Conservation (phyloP, 2,113 vertebrate species). For the Nothobranchius kuhntae region DNA sequence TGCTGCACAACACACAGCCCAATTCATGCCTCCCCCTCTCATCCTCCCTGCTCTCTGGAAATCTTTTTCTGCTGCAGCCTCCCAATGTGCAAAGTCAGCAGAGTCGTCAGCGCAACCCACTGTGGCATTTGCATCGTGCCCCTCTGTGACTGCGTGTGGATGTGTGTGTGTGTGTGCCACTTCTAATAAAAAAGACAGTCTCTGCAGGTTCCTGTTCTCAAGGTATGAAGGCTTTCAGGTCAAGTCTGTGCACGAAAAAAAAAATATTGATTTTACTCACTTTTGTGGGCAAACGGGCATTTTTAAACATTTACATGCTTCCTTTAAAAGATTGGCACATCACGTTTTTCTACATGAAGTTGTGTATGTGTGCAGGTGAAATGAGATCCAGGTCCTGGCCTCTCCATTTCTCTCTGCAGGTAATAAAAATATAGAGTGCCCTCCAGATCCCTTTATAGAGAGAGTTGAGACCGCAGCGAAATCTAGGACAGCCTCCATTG, state of each 20-base stretch:
- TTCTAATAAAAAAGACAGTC: slow-evolving; percentile 74
- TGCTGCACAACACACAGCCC: background rate
- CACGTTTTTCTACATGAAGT: slow-evolving; percentile 3
- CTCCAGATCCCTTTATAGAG: slow-evolving; percentile 82
- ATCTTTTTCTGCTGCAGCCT: slow-evolving; percentile 53
- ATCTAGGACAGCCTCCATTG: slow-evolving; percentile 82
- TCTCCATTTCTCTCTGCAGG: slow-evolving; percentile 75
- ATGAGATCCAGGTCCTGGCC: slow-evolving; percentile 74
- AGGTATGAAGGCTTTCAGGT: slow-evolving; percentile 36
- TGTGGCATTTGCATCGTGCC: slow-evolving; percentile 66
- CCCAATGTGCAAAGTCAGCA: slow-evolving; percentile 72
- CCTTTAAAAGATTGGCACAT: background rate
- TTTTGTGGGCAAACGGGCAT: background rate
- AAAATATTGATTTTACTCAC: slow-evolving; percentile 3
- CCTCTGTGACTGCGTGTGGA: slow-evolving; percentile 5
- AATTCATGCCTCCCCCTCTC: slow-evolving; percentile 15
- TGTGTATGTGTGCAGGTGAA: slow-evolving; percentile 49
- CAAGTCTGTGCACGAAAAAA: slow-evolving; percentile 28
- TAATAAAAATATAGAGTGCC: slow-evolving; percentile 80
- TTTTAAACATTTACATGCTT: slow-evolving; percentile 23
- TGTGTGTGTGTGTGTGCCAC: slow-evolving; percentile 8
- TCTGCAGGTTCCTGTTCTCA: slow-evolving; percentile 57
- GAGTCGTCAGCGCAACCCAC: slow-evolving; percentile 56
- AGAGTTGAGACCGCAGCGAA: slow-evolving; percentile 71
- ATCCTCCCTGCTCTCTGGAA: slow-evolving; percentile 25